phyloP scores from a whole-genome alignment of 2,113 vertebrate genomes.

The Otis tarda region DNA sequence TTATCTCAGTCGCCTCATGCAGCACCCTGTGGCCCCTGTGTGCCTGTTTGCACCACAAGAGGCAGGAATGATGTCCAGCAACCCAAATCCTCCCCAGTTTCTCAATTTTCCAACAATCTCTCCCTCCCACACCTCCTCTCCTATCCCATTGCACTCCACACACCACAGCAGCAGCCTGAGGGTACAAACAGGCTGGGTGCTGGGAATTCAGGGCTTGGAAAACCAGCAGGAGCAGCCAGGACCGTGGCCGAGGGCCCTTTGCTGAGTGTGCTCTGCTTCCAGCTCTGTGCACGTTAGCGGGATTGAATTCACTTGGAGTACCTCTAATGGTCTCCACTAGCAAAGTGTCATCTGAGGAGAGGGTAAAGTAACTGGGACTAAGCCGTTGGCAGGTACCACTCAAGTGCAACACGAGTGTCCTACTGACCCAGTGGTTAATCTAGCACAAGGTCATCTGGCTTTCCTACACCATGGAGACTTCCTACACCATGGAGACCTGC shows the following conservation, averaged over 20 bases:
- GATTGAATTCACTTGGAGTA: not conserved
- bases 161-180: not conserved
- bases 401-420: not conserved
- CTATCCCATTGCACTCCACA: rapidly evolving
- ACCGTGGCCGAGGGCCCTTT: not conserved
- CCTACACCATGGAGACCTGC: not conserved
- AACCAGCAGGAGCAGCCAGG: not conserved
- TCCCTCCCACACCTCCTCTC: not conserved
- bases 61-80: not conserved
- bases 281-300: not conserved
- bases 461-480: not conserved
- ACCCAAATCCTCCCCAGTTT: not conserved
- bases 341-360: not conserved
- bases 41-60: not conserved
- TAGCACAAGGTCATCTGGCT: not conserved
- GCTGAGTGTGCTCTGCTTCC: not conserved
- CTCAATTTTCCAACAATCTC: not conserved
- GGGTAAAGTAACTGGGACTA: not conserved
- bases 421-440: not conserved
- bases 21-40: not conserved
- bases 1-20: not conserved
- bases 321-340: rapidly evolving
- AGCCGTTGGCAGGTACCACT: not conserved
- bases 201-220: not conserved
- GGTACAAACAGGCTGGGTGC: not conserved